phyloP scores from a whole-genome alignment of 2,888 invertebrate species.

The Helleia helle region DNA sequence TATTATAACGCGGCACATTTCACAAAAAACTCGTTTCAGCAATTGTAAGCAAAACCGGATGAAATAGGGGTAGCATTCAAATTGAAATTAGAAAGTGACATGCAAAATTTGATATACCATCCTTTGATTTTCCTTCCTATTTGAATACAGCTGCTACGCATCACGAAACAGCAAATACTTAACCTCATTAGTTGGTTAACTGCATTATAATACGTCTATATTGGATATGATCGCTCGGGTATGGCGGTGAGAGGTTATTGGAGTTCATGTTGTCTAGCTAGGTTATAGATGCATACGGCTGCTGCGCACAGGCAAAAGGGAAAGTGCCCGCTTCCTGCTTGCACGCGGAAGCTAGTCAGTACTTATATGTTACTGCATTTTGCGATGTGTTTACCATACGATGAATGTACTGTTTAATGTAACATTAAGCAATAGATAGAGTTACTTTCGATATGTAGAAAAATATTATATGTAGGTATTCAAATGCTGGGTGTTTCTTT shows the following conservation, averaged over 20 bases:
- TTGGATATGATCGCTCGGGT: conserved; percentile 25
- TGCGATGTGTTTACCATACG: conserved; percentile 23
- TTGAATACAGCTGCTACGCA: conserved; percentile 57
- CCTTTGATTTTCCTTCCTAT: conserved; percentile 28
- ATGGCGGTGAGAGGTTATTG: conserved; percentile 16
- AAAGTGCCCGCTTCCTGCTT: conserved; percentile 70
- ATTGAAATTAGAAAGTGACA: not conserved
- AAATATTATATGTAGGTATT: too few species aligned
- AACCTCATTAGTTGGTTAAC: conserved; percentile 63
- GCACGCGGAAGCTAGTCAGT: conserved; percentile 61
- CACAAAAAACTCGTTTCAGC: conserved; percentile 15
- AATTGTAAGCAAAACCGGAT: not conserved
- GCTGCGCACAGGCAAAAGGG: conserved; percentile 70
- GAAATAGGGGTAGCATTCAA: not conserved
- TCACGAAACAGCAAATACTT: conserved; percentile 50
- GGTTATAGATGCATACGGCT: conserved; percentile 62
- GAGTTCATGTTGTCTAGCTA: conserved; percentile 29
- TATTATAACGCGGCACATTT: conserved; percentile 48
- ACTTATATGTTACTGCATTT: conserved; percentile 54
- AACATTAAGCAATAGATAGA: too few species aligned
- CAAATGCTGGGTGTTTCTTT: too few species aligned
- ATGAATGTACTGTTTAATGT: too few species aligned
- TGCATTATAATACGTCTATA: conserved; percentile 48
- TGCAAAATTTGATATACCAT: too few species aligned
- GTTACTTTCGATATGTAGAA: too few species aligned